These are phyloP conservation scores for Stigmatopora argus DNA, from an alignment of 2,113 vertebrate genomes.

Conservation along the genomic window DNA sequence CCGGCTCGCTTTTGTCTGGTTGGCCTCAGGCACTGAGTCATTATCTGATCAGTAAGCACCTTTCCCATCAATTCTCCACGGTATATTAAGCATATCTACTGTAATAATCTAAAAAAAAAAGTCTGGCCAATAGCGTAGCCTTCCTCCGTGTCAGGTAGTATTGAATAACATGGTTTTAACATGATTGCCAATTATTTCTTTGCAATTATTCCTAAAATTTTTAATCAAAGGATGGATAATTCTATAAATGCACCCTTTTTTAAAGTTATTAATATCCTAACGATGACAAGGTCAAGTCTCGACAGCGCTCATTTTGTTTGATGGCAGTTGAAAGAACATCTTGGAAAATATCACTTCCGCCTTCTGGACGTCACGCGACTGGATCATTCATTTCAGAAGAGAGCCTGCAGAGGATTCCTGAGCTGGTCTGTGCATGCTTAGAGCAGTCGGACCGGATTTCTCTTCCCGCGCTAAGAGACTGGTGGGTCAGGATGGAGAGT, in stretches of 20 bases:
- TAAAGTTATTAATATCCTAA: too few relatives aligned
- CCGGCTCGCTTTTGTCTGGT: too few relatives aligned
- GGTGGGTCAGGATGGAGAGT: constrained; percentile 23
- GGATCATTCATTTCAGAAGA: constrained; percentile 56
- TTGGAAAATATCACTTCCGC: constrained; percentile 2
- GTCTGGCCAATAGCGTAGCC: not conserved
- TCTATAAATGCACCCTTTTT: too few relatives aligned
- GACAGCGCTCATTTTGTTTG: not conserved
- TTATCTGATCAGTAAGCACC: not conserved
- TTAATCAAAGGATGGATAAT: not conserved
- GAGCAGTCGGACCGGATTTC: constrained; percentile 69
- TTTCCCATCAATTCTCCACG: not conserved
- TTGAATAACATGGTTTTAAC: not conserved
- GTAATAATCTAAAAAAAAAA: not conserved
- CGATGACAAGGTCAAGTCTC: not conserved
- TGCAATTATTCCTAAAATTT: not conserved
- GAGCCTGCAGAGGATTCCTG: constrained; percentile 61
- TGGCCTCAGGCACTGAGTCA: too few relatives aligned
- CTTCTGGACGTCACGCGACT: constrained; percentile 51
- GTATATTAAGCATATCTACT: not conserved
- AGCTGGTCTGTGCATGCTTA: constrained; percentile 70
- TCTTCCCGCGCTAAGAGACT: constrained; percentile 10
- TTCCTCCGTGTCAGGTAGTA: not conserved
- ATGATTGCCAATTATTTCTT: not conserved
- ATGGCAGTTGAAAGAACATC: not conserved